Conservation (phyloP, 2,888 invertebrate genomes). For the Eulithis testata region DNA sequence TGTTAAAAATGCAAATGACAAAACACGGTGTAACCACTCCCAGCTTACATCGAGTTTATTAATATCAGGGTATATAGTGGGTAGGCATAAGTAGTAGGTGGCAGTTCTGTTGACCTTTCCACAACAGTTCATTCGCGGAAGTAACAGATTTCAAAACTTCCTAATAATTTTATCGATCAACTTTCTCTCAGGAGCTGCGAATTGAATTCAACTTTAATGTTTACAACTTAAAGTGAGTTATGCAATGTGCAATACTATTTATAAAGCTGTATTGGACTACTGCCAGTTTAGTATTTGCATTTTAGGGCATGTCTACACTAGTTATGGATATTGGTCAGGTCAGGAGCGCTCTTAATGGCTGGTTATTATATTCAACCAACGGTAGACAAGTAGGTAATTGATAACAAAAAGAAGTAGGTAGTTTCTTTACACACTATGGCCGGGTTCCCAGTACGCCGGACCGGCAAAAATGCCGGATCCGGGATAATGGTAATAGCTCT, state of each 20-base stretch:
- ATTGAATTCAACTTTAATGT: constrained; percentile 19
- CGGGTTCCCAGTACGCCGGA: too few species aligned
- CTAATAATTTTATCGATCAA: constrained; percentile 12
- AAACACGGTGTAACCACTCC: too few species aligned
- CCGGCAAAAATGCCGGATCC: too few species aligned
- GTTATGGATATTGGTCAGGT: neutral
- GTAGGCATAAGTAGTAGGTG: too few species aligned
- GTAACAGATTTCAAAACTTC: constrained; percentile 4
- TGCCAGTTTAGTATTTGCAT: constrained; percentile 20
- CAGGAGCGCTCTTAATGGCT: neutral
- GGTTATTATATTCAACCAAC: too few species aligned
- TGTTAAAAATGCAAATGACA: too few species aligned
- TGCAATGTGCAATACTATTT: neutral
- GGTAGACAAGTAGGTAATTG: too few species aligned
- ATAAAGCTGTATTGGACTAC: constrained; percentile 5
- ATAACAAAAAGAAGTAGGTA: too few species aligned
- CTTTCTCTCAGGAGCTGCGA: constrained; percentile 21
- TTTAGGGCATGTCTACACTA: neutral
- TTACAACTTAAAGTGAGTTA: constrained; percentile 5
- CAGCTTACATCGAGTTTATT: too few species aligned
- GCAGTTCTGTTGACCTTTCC: neutral
- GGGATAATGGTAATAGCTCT: too few species aligned
- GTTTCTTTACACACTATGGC: too few species aligned
- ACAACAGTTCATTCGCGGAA: neutral
- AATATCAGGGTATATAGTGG: too few species aligned